Conservation (phyloP, 2,113 vertebrate species). For the Narcine bancroftii region DNA sequence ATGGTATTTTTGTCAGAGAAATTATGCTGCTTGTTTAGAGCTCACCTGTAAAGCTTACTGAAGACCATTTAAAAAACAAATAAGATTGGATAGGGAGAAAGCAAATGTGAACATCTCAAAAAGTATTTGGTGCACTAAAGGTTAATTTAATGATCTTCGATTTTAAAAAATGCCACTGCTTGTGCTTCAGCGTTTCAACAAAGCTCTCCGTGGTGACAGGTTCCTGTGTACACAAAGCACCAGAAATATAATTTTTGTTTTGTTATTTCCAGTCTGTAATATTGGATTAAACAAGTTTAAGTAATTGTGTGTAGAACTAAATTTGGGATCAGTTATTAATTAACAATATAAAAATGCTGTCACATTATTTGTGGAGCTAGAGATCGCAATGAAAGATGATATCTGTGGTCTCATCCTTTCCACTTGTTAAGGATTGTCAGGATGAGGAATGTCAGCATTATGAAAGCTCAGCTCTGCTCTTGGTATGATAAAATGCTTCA, state of each 20-base stretch:
- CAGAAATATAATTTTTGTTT: not conserved
- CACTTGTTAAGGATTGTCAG: constrained; percentile 99
- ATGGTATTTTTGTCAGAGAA: not conserved
- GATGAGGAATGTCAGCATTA: constrained; percentile 99
- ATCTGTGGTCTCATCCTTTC: constrained; percentile 95
- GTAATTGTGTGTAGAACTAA: not conserved
- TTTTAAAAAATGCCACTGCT: constrained; percentile 31
- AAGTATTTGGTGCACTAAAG: constrained; percentile 16
- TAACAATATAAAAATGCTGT: constrained; percentile 83
- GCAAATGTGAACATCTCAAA: not conserved
- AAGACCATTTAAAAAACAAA: constrained; percentile 1
- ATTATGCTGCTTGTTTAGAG: not conserved
- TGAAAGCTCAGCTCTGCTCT: constrained; percentile 91
- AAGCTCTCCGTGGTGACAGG: not conserved
- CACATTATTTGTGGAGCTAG: constrained; percentile 82
- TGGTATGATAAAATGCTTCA: constrained; percentile 98
- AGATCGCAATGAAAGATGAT: constrained; percentile 93
- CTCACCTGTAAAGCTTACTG: not conserved
- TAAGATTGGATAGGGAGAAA: not conserved
- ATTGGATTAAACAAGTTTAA: not conserved
- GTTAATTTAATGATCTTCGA: constrained; percentile 37
- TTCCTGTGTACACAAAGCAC: not conserved
- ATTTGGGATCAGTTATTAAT: constrained; percentile 77
- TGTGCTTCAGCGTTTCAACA: not conserved
- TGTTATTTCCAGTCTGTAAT: not conserved